Evolutionary conservation across 2,888 invertebrate genomes (phyloP), one percentile per base, ranked within the genome.

Genomic region (Sphinx pinastri): DNA sequence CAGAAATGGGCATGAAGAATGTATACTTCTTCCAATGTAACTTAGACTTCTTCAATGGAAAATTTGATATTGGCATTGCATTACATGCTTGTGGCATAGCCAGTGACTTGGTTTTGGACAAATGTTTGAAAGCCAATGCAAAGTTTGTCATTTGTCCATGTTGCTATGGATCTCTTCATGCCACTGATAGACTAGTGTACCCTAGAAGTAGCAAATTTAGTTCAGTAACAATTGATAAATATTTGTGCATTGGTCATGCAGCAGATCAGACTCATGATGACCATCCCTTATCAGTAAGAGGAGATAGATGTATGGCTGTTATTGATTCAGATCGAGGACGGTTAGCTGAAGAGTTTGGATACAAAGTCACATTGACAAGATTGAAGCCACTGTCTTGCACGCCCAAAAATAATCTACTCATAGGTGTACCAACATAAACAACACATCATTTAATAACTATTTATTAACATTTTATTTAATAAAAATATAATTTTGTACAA

Each of bases 51-150:
- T 98, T 98, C 84, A 94, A 95, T 86, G 96, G 98, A 0, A 85
- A 94, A 67, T 98, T 99, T 92, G 95, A 98, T 82, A 95, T 99
- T 72, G 99, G 99, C 0, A 95, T 97, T 52, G 97, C 97, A 5
- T 91, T 99, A 51, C 99, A 99, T 91, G 99, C 99, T 4, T 99
- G 99, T 90, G 99, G 99, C 0, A 97, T 98, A 13, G 99, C 99
- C 1, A 98, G 98, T 1, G 99, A 99, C 90, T 95, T 99, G 73
- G 98, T 99, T 0, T 94, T 99, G 68, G 96, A 97, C 79, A 97
- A 97, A 83, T 99, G 99, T 86, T 94, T 97, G 14, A 91, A 95
- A 66, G 95, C 95, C 14, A 94, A 94, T 71, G 98, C 99, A 0
- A 95, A 96, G 75, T 98, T 99, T 93, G 97, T 98, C 0, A 95